phyloP scores from a whole-genome alignment of 2,113 vertebrate species.

The Actenoides hombroni region DNA sequence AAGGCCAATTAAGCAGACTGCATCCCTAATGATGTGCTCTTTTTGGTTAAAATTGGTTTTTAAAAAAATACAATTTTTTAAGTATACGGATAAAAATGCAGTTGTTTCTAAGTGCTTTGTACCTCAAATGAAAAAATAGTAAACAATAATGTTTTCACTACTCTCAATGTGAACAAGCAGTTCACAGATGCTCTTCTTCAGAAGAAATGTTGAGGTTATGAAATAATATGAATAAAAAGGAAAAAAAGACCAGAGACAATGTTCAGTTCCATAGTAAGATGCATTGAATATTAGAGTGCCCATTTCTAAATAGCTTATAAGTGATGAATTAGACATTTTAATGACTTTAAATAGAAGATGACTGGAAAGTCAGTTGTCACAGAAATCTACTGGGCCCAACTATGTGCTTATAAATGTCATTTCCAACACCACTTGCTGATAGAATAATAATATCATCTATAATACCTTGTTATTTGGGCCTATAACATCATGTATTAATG shows the following conservation, averaged over 20 bases:
- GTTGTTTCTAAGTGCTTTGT: fast-evolving
- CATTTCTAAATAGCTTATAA: not conserved
- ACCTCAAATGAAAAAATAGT: not conserved
- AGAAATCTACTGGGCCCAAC: not conserved
- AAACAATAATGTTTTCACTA: not conserved
- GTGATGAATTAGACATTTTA: not conserved
- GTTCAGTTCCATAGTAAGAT: not conserved
- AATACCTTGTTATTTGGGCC: not conserved
- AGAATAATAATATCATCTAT: not conserved
- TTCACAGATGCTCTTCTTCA: not conserved
- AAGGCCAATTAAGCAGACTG: not conserved
- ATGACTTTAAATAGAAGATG: not conserved
- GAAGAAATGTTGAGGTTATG: not conserved
- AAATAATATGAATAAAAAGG: not conserved
- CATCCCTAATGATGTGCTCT: not conserved
- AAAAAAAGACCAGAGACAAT: not conserved
- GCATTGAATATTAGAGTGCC: not conserved
- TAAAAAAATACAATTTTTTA: not conserved
- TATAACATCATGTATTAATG: not conserved
- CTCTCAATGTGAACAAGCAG: not conserved
- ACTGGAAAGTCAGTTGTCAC: not conserved
- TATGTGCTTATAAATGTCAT: not conserved
- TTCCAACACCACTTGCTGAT: not conserved
- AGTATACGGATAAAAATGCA: not conserved
- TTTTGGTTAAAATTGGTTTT: not conserved